These are phyloP conservation scores for Arnoldichthys spilopterus DNA, from an alignment of 2,797 vertebrate genomes.

Conservation along the genomic window DNA sequence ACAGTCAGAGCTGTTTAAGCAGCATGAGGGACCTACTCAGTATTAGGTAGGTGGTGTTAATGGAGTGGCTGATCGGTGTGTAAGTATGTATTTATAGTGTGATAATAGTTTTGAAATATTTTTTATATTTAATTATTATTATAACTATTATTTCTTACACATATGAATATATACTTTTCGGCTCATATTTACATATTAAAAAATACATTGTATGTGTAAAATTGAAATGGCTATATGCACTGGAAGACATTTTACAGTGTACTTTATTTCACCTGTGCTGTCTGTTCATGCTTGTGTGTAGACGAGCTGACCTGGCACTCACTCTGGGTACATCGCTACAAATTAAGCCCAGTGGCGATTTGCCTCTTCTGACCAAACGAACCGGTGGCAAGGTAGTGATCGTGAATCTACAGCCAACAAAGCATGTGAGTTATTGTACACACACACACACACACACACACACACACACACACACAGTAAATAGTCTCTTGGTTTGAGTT, in stretches of 20 bases:
- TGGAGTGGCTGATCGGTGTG: no score
- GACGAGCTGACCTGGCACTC: slow-evolving; percentile 89
- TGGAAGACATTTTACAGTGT: not conserved
- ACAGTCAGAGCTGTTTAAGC: no score
- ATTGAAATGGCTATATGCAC: no score
- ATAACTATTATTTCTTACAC: no score
- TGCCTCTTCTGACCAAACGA: slow-evolving; percentile 93
- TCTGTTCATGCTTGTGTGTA: slow-evolving; percentile 57
- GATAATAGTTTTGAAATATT: no score
- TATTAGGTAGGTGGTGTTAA: no score
- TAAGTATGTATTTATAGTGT: no score
- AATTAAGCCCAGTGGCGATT: slow-evolving; percentile 95
- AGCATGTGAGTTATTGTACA: slow-evolving; percentile 83
- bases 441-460: slow-evolving; percentile 6
- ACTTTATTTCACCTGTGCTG: not conserved
- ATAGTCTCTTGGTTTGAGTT: not conserved
- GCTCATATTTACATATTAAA: no score
- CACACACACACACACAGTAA: not conserved
- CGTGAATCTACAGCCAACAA: slow-evolving; percentile 93
- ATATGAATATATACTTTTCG: no score
- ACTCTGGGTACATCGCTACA: slow-evolving; percentile 95
- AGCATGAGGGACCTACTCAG: no score
- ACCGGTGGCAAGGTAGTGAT: slow-evolving; percentile 92
- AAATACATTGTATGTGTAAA: no score
- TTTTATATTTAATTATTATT: no score